Evolutionary conservation across 2,113 vertebrate species (phyloP).

Genomic region (Panthera leo): DNA sequence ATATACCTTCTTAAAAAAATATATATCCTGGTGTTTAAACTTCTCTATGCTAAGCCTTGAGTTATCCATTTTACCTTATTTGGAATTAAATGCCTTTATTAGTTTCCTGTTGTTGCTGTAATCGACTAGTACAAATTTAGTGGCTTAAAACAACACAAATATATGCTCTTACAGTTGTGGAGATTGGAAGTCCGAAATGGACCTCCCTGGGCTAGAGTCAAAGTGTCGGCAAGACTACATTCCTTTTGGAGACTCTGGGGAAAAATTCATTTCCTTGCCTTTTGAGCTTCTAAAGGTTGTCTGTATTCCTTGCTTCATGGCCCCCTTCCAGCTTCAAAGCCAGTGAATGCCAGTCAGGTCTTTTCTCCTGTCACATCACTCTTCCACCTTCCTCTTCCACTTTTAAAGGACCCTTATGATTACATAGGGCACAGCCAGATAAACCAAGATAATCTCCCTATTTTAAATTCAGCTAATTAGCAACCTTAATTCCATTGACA

Average conservation of each 20-base stretch:
- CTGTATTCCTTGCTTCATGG: background rate
- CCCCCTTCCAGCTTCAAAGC: background rate
- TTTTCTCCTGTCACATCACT: background rate
- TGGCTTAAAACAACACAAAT: background rate
- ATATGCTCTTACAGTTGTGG: background rate
- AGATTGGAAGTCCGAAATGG: background rate
- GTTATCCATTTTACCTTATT: background rate
- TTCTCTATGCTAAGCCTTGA: background rate
- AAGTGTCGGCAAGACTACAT: background rate
- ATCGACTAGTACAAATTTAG: background rate
- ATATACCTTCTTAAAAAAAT: background rate
- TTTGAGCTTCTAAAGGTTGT: background rate
- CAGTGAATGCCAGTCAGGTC: background rate
- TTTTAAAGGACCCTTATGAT: background rate
- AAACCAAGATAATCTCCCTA: background rate
- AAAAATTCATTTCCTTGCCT: background rate
- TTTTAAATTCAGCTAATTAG: slow-evolving; percentile 4
- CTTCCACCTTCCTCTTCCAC: background rate
- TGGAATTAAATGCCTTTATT: background rate
- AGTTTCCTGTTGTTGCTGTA: background rate
- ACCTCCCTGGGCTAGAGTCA: background rate
- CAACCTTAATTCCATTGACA: background rate
- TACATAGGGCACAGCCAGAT: background rate
- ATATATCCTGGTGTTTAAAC: background rate
- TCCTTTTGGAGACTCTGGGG: background rate